Conservation (phyloP, 2,113 vertebrate species). For the Motacilla alba region DNA sequence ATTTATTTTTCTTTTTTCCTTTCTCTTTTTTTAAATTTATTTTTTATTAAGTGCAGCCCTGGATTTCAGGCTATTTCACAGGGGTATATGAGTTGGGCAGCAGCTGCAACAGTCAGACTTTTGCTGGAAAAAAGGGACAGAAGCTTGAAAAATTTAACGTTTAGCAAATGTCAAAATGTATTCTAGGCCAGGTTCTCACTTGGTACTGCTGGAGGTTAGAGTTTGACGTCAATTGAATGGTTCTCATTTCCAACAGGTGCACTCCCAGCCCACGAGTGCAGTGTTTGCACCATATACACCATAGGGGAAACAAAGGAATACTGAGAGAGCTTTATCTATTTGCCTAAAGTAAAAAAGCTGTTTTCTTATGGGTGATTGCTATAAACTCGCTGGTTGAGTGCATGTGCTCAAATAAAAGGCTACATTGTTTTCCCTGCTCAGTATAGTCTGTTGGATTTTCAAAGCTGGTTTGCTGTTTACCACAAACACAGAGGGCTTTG, state of each 20-base stretch:
- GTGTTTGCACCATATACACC: not conserved
- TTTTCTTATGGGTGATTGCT: not conserved
- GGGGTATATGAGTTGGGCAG: not conserved
- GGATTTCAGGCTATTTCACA: not conserved
- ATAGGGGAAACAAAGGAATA: not conserved
- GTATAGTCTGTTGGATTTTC: not conserved
- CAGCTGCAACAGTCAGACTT: not conserved
- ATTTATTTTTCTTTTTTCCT: not conserved
- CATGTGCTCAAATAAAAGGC: not conserved
- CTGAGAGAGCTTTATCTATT: constrained; percentile 12
- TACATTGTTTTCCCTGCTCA: not conserved
- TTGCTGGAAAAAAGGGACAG: not conserved
- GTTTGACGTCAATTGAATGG: not conserved
- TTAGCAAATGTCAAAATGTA: not conserved
- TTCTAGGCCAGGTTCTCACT: not conserved
- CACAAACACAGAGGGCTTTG: not conserved
- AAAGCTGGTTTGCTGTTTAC: not conserved
- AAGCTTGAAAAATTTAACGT: not conserved
- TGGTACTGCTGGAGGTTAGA: not conserved
- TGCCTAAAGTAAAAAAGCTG: not conserved
- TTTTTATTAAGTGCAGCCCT: not conserved
- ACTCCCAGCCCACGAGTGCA: not conserved
- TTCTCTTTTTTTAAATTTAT: no score
- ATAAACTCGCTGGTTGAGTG: constrained; percentile 7
- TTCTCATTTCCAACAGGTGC: not conserved